Evolutionary conservation across 2,113 vertebrate genomes (phyloP), one percentile per base, ranked within the genome.

Genomic region (Lepus europaeus): DNA sequence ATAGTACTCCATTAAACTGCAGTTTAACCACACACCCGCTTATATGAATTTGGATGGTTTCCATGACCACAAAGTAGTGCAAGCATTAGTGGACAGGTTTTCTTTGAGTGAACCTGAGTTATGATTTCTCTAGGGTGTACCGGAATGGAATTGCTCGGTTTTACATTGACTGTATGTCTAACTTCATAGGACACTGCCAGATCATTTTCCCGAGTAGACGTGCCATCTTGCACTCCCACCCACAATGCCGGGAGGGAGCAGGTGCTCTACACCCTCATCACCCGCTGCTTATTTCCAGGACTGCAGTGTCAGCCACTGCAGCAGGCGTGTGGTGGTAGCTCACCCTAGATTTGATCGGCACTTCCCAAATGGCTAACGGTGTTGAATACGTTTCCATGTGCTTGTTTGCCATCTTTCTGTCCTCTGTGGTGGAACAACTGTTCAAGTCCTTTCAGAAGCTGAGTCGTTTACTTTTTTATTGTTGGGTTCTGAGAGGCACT

Each of bases 401-500:
- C 10, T 74, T 61, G 53, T 59, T 36, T 66, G 25, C 39, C 39
- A 76, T 51, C 69, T 9, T 56, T 74, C 27, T 33, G 79, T 77
- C 22, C 53, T 88, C 73, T 78, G 86, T 56, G 56, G 27, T 85
- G 45, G 95, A 82, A 27, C 64, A 76, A 72, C 29, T 82, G 0
- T 87, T 79, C 17, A 87, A 39, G 63, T 77, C 25, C 49, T 93
- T 95, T 86, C 77, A n/a, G 61, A 23, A 49, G 27, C 9, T 88
- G 78, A 90, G 25, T 27, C 76, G 45, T 73, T 87, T 51, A 16
- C 66, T 63, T 90, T 79, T 63, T 90, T 73, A 89, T 66, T 61
- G 49, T 79, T 89, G 63, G 92, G 66, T 68, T 77, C 73, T 85
- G 49, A 89, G 90, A 61, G 17, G n/a, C 74, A 66, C 80, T 76